phyloP scores from a whole-genome alignment of 2,888 invertebrate genomes.

The Acanthosoma haemorrhoidale region DNA sequence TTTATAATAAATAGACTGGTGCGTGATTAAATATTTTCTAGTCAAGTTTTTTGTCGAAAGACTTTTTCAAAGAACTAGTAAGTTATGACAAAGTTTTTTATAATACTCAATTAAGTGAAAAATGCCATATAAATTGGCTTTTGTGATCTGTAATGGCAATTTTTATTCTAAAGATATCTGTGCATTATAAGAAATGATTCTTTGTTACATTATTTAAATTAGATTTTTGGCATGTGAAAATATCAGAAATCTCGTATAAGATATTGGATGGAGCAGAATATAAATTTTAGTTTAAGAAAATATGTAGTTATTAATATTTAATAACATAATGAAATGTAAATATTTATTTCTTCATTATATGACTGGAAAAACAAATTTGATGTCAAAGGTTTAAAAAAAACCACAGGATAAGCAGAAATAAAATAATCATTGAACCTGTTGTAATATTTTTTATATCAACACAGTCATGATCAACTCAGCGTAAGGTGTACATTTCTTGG shows the following conservation, averaged over 20 bases:
- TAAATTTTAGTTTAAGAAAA: background rate
- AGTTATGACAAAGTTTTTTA: constrained; percentile 19
- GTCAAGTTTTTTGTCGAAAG: constrained; percentile 29
- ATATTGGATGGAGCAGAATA: background rate
- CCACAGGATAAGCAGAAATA: background rate
- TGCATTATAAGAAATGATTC: constrained; percentile 22
- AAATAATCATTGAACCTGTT: background rate
- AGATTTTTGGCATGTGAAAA: background rate
- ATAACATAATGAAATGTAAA: no score
- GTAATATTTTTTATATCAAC: background rate
- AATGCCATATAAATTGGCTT: background rate
- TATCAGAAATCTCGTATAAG: background rate
- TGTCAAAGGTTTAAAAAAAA: background rate
- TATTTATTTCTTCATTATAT: no score
- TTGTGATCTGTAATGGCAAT: constrained; percentile 14
- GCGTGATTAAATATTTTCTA: constrained; percentile 34
- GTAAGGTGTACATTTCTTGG: no score
- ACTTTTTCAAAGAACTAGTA: constrained; percentile 22
- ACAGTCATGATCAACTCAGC: no score
- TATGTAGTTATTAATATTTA: no score
- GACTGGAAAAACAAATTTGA: background rate
- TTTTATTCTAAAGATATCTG: constrained; percentile 18
- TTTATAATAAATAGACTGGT: constrained; percentile 36
- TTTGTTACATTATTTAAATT: background rate
- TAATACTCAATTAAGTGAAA: constrained; percentile 17